Evolutionary conservation across 2,888 invertebrate species (phyloP), one percentile per base, ranked within the genome.

Genomic region (Listrodromus nycthemerus): DNA sequence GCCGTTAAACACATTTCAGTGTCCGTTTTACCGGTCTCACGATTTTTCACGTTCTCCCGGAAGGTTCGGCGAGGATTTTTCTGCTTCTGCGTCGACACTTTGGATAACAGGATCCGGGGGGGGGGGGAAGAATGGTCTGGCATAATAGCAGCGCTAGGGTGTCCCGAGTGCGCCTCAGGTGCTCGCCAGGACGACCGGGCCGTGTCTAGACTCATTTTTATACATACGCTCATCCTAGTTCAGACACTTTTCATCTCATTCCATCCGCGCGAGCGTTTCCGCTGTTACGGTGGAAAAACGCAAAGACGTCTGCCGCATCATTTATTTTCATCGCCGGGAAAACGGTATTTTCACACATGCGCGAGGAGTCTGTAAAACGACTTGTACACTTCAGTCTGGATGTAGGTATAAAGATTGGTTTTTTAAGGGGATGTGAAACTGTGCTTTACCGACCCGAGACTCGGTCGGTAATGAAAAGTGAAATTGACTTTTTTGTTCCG

Each of bases 151-250:
- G 69, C 48, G 69, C 71, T 63, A 66, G 67, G 45, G 37, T 77
- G 65, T 80, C 61, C 76, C 58, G 63, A 74, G 73, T 55, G 69
- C 45, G 66, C 74, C 83, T 69, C 77, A 48, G 69, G 80, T 77
- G 61, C 48, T 66, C 41, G 27, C 52, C 16, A 52, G 30, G n/a
- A n/a, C 66, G 7, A 76, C 45, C 65, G 48, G 33, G 45, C 24
- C 55, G 66, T 37, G 69, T 82, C 70, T 65, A 71, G 69, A 79
- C 83, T 37, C 73, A 21, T 33, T 58, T 67, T 13, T n/a, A 55
- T 30, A 55, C 27, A 63, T 27, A 48, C 19, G n/a, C 2, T 13
- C 30, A n/a, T 27, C 45, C 6, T 7, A 63, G 63, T 16, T 33
- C 7, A 48, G 48, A 74, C 74, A 63, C 74, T 74, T 74, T 63